These are phyloP conservation scores for Oreocharis arfaki DNA, from an alignment of 2,113 vertebrate genomes.

Conservation along the genomic window DNA sequence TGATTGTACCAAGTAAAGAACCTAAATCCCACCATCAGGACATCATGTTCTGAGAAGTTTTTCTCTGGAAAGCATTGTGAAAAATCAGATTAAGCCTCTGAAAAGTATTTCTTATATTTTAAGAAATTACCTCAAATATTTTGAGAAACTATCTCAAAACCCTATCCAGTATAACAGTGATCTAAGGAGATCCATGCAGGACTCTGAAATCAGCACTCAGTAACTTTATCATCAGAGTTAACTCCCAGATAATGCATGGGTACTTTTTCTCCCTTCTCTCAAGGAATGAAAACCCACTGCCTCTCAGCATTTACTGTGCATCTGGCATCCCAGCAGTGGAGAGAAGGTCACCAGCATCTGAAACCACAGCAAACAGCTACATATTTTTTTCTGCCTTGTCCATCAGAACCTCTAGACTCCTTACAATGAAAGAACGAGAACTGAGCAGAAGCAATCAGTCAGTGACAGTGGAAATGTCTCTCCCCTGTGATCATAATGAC, in stretches of 20 bases:
- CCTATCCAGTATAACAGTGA: background rate
- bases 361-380: background rate
- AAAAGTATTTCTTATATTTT: background rate
- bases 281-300: background rate
- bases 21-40: background rate
- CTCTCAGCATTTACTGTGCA: background rate
- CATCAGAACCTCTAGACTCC: background rate
- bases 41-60: background rate
- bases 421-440: background rate
- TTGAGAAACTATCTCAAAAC: background rate
- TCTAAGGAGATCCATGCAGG: background rate
- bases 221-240: background rate
- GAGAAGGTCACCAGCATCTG: background rate
- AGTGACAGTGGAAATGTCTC: constrained; percentile 8
- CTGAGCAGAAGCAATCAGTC: constrained; percentile 41
- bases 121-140: background rate
- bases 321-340: background rate
- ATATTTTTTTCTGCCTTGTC: background rate
- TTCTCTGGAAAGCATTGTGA: background rate
- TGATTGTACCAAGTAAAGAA: background rate
- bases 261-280: background rate
- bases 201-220: background rate
- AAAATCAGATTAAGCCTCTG: background rate
- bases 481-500: constrained; percentile 42
- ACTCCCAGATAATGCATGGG: background rate